These are phyloP conservation scores for Onychorhynchus coronatus DNA, from an alignment of 2,113 vertebrate genomes.

Conservation along the genomic window DNA sequence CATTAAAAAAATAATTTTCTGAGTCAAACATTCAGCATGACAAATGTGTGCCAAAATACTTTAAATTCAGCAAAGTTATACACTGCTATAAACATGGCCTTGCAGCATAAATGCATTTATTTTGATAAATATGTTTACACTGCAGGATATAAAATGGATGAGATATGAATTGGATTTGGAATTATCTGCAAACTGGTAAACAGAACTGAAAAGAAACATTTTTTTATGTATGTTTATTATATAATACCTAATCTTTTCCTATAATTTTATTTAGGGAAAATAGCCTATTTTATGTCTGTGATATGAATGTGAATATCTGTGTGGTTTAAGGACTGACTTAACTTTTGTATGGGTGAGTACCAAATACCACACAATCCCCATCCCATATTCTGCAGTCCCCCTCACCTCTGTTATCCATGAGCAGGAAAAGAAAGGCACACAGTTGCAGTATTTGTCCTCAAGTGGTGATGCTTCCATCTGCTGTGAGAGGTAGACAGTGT, in stretches of 20 bases:
- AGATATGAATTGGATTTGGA: slow-evolving; percentile 16
- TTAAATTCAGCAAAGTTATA: slow-evolving; percentile 35
- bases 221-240: not conserved
- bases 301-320: not conserved
- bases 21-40: slow-evolving; percentile 20
- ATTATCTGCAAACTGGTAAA: slow-evolving; percentile 18
- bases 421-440: not conserved
- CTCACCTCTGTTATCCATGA: not conserved
- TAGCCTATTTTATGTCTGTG: not conserved
- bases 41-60: slow-evolving; percentile 10
- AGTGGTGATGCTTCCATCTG: not conserved
- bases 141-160: slow-evolving; percentile 15
- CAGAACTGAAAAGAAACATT: not conserved
- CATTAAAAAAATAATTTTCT: not conserved
- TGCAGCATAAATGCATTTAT: slow-evolving; percentile 33
- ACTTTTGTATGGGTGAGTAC: not conserved
- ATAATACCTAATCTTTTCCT: not conserved
- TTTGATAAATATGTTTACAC: slow-evolving; percentile 55
- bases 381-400: not conserved
- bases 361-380: not conserved
- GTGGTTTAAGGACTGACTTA: not conserved
- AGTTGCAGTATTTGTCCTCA: not conserved
- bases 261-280: not conserved
- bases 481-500: not conserved
- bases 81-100: slow-evolving; percentile 8